Base-by-base conservation (phyloP, 2,888 invertebrate genomes). In the Dasysyrphus albostriatus region DNA sequence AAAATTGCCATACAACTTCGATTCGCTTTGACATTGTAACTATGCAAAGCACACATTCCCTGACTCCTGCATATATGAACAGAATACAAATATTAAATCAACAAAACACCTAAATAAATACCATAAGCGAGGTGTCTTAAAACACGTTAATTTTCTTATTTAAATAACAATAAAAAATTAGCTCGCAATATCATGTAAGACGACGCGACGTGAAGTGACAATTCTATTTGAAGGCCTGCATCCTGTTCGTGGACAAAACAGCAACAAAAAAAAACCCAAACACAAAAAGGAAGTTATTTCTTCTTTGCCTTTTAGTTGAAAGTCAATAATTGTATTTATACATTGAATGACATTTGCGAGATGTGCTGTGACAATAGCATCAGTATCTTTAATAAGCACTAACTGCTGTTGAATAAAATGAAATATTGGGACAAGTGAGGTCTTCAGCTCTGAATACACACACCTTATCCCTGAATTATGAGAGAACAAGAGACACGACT, bases 341-440 rank as follows among this genome's bases (percentile, higher is more conserved):
- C 24, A 42, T 37, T 63, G 44, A 72, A 79, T 42, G 72, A 74
- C 63, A 56, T 39, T 56, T 47, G 39, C 44, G 7, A 12, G 39
- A 65, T 75, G 32, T 72, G 49, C 72, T 44, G 51, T 67, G 67
- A 69, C 72, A 83, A 74, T 54, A 69, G 44, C 67, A 65, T 58
- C 67, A 42, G 24, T 39, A 39, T 37, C 34, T 37, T 16, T 69
- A 69, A 69, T 69, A 54, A 61, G 39, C 51, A n/a, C 24, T 54
- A 51, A 63, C 16, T 49, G 58, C 37, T 29, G 69, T 49, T 74
- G 37, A 83, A 79, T 61, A 47, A 37, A 74, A 80, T 84, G 75
- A 84, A 84, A 84, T 80, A 84, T 84, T 84, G 72, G 63, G 63
- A 79, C 79, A 83, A 79, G 83, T 79, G 74, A 63, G 29, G 16